These are phyloP conservation scores for Corydoras maculifer DNA, from an alignment of 2,113 vertebrate genomes.

Conservation along the genomic window DNA sequence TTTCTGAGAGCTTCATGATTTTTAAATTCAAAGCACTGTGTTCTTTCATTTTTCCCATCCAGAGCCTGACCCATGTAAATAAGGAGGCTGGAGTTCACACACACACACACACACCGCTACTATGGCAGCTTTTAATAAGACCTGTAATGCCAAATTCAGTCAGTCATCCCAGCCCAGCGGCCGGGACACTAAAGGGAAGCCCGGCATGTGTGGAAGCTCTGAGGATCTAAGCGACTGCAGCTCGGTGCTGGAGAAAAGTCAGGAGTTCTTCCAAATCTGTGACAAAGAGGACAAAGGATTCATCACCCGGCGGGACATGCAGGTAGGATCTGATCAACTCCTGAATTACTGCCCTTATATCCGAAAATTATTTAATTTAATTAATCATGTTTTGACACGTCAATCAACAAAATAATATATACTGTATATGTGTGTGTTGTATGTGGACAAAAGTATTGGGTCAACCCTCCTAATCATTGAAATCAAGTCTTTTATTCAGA, in stretches of 20 bases:
- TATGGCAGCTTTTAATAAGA: conserved; percentile 54
- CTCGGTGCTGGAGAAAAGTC: conserved; percentile 70
- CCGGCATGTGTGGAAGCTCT: conserved; percentile 20
- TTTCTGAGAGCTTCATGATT: conserved; percentile 53
- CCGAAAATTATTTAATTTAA: neutral
- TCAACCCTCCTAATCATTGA: no score
- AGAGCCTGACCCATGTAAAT: conserved; percentile 49
- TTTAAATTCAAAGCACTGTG: conserved; percentile 49
- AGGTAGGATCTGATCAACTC: conserved; percentile 63
- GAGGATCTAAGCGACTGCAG: conserved; percentile 32
- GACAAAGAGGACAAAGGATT: conserved; percentile 86
- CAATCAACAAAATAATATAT: neutral
- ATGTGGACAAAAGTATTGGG: no score
- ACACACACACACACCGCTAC: neutral
- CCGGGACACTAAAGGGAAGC: conserved; percentile 18
- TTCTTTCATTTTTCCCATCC: conserved; percentile 32
- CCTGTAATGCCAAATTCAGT: conserved; percentile 27
- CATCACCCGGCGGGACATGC: conserved; percentile 77
- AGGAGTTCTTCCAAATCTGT: conserved; percentile 86
- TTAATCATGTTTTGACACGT: no score
- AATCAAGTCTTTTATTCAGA: no score
- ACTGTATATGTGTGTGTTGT: neutral
- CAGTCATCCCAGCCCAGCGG: conserved; percentile 19
- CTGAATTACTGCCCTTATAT: neutral
- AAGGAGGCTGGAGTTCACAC: conserved; percentile 16